phyloP scores from a whole-genome alignment of 1,140 invertebrate species.

The Drosophila seguyi region DNA sequence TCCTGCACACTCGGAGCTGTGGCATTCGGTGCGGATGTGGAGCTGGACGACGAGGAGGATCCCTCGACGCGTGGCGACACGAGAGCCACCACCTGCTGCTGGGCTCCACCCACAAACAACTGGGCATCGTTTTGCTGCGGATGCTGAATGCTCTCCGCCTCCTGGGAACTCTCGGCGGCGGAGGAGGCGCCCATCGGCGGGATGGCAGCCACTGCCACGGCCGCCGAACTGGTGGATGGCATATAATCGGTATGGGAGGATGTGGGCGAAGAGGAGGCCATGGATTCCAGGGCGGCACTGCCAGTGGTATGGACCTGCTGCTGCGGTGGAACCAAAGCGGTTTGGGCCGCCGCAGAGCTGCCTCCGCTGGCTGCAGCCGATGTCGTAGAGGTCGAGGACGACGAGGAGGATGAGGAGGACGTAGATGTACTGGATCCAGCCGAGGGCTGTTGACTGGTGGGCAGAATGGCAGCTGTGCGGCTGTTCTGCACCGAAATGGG shows the following conservation, averaged over 20 bases:
- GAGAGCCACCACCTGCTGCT: conserved; percentile 90
- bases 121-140: conserved; percentile 78
- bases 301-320: conserved; percentile 87
- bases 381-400: conserved; percentile 61
- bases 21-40: conserved; percentile 68
- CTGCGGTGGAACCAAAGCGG: conserved; percentile 88
- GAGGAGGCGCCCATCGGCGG: conserved; percentile 85
- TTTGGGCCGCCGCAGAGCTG: conserved; percentile 83
- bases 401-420: conserved; percentile 54
- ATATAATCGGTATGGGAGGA: conserved; percentile 90
- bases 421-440: conserved; percentile 49
- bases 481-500: conserved; percentile 92
- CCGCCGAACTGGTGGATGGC: conserved; percentile 89
- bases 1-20: conserved; percentile 81
- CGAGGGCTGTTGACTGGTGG: conserved; percentile 87
- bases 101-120: conserved; percentile 85
- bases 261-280: conserved; percentile 87
- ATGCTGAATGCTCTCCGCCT: conserved; percentile 83
- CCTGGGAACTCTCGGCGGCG: conserved; percentile 82
- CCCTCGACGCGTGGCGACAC: conserved; percentile 90
- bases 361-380: conserved; percentile 62
- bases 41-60: conserved; percentile 60
- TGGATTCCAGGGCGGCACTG: conserved; percentile 86
- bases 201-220: conserved; percentile 85
- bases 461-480: conserved; percentile 92